Conservation (phyloP, 2,888 invertebrate species). For the Beris chalybata region DNA sequence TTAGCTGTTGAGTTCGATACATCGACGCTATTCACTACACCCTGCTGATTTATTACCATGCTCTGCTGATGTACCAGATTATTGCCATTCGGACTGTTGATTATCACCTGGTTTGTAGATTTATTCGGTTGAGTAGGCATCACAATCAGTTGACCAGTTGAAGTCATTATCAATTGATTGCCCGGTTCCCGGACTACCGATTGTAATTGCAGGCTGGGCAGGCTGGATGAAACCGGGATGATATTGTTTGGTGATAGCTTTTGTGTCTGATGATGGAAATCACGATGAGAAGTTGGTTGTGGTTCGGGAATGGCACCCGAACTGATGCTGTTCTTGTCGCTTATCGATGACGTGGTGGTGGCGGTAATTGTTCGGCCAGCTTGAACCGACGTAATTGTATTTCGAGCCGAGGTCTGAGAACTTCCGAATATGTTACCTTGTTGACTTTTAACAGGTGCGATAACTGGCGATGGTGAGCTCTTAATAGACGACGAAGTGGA, state of each 20-base stretch:
- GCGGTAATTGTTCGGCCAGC: conserved; percentile 72
- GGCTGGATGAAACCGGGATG: conserved; percentile 41
- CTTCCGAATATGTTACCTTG: conserved; percentile 46
- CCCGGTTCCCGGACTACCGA: conserved; percentile 46
- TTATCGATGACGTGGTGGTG: conserved; percentile 65
- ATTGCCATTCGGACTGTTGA: conserved; percentile 33
- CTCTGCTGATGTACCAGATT: conserved; percentile 25
- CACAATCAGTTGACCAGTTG: conserved; percentile 54
- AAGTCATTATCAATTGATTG: conserved; percentile 56
- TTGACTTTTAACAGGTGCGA: background rate
- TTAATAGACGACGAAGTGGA: conserved; percentile 43
- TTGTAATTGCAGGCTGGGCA: conserved; percentile 46
- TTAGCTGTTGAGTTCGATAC: conserved; percentile 30
- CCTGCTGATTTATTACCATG: conserved; percentile 25
- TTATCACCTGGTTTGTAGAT: conserved; percentile 43
- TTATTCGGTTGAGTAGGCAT: conserved; percentile 47
- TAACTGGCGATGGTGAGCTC: conserved; percentile 51
- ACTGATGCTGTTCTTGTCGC: conserved; percentile 18
- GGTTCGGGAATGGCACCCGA: background rate
- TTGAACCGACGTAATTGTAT: conserved; percentile 78
- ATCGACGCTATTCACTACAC: conserved; percentile 37
- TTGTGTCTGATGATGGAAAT: conserved; percentile 39
- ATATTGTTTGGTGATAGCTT: conserved; percentile 44
- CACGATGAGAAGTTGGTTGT: conserved; percentile 24
- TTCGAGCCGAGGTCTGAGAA: conserved; percentile 69